phyloP scores from a whole-genome alignment of 2,797 vertebrate genomes.

The Pangasius larnaudii region DNA sequence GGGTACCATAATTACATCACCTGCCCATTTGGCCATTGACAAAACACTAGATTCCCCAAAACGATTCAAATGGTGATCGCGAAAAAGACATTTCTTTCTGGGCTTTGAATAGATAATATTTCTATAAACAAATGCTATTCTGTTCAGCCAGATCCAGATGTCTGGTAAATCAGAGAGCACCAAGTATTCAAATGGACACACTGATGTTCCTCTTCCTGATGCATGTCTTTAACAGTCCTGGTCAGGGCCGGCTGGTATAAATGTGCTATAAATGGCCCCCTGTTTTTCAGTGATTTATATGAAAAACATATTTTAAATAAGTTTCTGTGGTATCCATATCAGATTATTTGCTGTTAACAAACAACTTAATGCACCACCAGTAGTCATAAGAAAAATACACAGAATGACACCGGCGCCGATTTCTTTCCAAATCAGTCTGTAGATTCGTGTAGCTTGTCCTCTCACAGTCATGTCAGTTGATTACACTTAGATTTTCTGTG shows the following conservation, averaged over 20 bases:
- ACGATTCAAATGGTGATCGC: slow-evolving; percentile 25
- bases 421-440: background rate
- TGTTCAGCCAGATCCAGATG: background rate
- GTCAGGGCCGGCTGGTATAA: background rate
- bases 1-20: slow-evolving; percentile 38
- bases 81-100: background rate
- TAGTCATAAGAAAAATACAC: background rate
- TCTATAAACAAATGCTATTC: slow-evolving; percentile 3
- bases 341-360: background rate
- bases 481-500: background rate
- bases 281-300: background rate
- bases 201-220: background rate
- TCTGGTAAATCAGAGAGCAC: slow-evolving; percentile 1
- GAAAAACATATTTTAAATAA: background rate
- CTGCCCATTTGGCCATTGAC: slow-evolving; percentile 18
- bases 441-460: background rate
- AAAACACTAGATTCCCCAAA: slow-evolving; percentile 17
- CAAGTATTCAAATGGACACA: background rate
- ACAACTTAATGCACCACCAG: background rate
- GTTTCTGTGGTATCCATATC: background rate
- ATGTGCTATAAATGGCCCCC: background rate
- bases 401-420: background rate
- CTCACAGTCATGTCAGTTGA: background rate
- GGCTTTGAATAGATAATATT: background rate
- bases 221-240: background rate